phyloP scores from a whole-genome alignment of 2,797 vertebrate genomes.

The Melanotaenia nigrans region DNA sequence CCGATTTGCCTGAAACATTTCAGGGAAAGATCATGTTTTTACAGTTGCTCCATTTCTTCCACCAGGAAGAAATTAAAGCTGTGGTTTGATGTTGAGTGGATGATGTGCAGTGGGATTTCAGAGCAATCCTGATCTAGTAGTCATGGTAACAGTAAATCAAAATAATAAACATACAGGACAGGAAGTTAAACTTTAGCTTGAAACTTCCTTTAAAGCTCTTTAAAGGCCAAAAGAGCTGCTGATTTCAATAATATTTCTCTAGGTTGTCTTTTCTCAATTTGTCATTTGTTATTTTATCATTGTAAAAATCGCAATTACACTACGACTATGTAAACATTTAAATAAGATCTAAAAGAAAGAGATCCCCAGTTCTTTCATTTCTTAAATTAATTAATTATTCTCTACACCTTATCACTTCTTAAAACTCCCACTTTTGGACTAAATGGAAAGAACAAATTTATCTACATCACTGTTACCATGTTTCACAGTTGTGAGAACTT shows the following conservation, averaged over 20 bases:
- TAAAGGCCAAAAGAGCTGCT: not conserved
- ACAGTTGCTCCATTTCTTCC: not conserved
- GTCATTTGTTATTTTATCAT: not conserved
- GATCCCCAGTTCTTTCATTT: not conserved
- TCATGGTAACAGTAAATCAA: not conserved
- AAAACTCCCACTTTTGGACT: not conserved
- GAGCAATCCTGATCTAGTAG: not conserved
- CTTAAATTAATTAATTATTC: not conserved
- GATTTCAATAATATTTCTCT: not conserved
- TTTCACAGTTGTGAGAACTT: constrained; percentile 10
- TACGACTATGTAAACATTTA: not conserved
- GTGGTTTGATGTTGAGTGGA: not conserved
- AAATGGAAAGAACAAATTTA: constrained; percentile 9
- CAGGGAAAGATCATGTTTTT: not conserved
- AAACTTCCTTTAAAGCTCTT: not conserved
- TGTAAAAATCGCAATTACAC: not conserved
- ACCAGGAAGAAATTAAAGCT: not conserved
- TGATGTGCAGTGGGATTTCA: not conserved
- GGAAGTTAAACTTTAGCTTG: not conserved
- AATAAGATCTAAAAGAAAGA: not conserved
- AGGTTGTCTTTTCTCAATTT: not conserved
- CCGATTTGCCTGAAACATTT: not conserved
- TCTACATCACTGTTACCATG: constrained; percentile 5
- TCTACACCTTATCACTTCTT: not conserved
- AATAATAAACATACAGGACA: not conserved